Conservation (phyloP, 2,113 vertebrate species). For the Oncorhynchus keta region DNA sequence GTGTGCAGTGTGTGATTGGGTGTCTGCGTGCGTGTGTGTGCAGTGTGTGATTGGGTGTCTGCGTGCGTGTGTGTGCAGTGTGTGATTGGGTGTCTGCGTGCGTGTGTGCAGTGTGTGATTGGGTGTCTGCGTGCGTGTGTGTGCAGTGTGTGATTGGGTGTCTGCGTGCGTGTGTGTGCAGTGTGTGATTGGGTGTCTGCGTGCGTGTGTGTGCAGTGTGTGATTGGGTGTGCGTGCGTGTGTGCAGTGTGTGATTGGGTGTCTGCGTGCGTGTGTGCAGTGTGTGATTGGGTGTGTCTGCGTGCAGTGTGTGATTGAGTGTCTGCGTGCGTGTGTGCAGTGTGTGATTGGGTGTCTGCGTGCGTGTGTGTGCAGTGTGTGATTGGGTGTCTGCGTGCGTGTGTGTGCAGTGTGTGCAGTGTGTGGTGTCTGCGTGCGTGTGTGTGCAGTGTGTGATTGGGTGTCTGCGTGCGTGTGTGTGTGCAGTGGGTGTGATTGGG, state of each 20-base stretch:
- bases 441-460: conserved; percentile 19
- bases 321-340: conserved; percentile 19
- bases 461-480: background rate
- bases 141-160: too few species aligned
- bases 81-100: background rate
- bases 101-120: too few species aligned
- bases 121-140: too few species aligned
- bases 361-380: conserved; percentile 5
- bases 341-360: conserved; percentile 1
- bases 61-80: conserved; percentile 21
- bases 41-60: too few species aligned
- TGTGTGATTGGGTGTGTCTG: conserved; percentile 8
- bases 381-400: background rate
- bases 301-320: background rate
- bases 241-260: conserved; percentile 20
- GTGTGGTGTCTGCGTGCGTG: conserved; percentile 5
- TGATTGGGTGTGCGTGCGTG: conserved; percentile 20
- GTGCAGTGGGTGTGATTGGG: conserved; percentile 20
- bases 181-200: conserved; percentile 24
- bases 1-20: background rate
- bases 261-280: conserved; percentile 12
- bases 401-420: conserved; percentile 14
- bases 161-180: background rate
- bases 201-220: background rate
- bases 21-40: background rate